Conservation (phyloP, 1,140 invertebrate genomes). For the Phymastichus coffea region DNA sequence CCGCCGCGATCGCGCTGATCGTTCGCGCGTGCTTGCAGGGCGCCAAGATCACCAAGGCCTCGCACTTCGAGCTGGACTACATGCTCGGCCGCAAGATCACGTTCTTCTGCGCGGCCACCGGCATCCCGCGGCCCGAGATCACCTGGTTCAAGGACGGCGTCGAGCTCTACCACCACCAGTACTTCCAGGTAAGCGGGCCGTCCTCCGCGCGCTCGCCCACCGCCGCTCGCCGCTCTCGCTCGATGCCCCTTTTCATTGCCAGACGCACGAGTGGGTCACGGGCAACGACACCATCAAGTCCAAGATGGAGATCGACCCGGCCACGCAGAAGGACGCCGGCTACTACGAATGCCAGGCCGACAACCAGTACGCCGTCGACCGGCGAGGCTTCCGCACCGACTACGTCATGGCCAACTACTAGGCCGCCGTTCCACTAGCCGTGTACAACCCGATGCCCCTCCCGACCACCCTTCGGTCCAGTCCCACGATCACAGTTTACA, state of each 20-base stretch:
- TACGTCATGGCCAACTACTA: constrained; percentile 58
- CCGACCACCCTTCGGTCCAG: too few species aligned
- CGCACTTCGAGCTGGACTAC: constrained; percentile 91
- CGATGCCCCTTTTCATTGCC: too few species aligned
- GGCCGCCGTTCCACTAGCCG: background rate
- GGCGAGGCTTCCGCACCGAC: constrained; percentile 69
- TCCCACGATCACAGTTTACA: too few species aligned
- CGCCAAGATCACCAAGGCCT: constrained; percentile 85
- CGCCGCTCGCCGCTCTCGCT: too few species aligned
- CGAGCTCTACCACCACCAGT: constrained; percentile 84
- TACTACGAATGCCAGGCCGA: constrained; percentile 76
- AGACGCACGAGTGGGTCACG: constrained; percentile 85
- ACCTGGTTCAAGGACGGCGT: constrained; percentile 92
- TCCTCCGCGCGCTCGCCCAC: too few species aligned
- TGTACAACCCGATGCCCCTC: too few species aligned
- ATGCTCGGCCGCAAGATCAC: constrained; percentile 89
- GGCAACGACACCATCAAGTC: constrained; percentile 83
- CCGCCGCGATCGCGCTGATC: background rate
- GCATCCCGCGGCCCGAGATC: constrained; percentile 80
- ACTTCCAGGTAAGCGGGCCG: constrained; percentile 80
- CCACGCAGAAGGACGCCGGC: constrained; percentile 79
- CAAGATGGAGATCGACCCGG: constrained; percentile 90
- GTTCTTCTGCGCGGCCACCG: constrained; percentile 85
- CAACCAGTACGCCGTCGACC: constrained; percentile 75
- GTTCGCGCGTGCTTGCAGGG: constrained; percentile 61